Evolutionary conservation across 2,888 invertebrate genomes (phyloP), one percentile per base, ranked within the genome.

Genomic region (Dynastes tityus): DNA sequence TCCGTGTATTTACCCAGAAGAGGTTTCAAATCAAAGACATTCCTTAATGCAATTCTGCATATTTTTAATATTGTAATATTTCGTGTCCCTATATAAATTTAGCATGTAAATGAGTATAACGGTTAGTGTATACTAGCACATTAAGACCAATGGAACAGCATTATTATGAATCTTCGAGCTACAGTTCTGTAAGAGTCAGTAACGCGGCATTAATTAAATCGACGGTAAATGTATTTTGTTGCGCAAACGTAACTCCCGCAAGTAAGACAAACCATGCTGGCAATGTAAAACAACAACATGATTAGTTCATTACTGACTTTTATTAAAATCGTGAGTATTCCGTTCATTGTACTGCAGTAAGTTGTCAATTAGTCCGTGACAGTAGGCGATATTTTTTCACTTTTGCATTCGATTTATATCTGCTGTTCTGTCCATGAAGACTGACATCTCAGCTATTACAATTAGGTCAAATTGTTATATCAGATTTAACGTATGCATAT

Each of bases 351-450:
- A 13, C 27, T 37, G 58, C 61, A 37, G 77, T 64, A 53, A 27
- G 73, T 64, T 78, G 78, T 78, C 78, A 78, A 78, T 78, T 78
- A 78, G 55, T 71, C 77, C 45, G 73, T 74, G 73, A 74, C 73
- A 74, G 73, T 63, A 61, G 45, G 40, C 73, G 61, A 74, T 74
- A 74, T 61, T 74, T 74, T 74, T 74, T 61, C 73, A 74, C 61
- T 49, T 74, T 74, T 74, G 9, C 40, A 61, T 40, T 45, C 61
- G 73, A 74, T 74, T 74, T 74, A 74, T 74, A 45, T 49, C 58
- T 22, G 45, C 13, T 45, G 45, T 58, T 45, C 45, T 40, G 49
- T 74, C 27, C 51, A 40, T 45, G 45, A 45, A 61, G 73, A 74
- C 29, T 61, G 61, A 45, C 58, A 27, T 61, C 61, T 51, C 37